A percentile compares a stretch with the other conserved stretches of the same genome.
Conservation (phyloP, 1,140 invertebrate species). For the Ridgeia piscesae region DNA sequence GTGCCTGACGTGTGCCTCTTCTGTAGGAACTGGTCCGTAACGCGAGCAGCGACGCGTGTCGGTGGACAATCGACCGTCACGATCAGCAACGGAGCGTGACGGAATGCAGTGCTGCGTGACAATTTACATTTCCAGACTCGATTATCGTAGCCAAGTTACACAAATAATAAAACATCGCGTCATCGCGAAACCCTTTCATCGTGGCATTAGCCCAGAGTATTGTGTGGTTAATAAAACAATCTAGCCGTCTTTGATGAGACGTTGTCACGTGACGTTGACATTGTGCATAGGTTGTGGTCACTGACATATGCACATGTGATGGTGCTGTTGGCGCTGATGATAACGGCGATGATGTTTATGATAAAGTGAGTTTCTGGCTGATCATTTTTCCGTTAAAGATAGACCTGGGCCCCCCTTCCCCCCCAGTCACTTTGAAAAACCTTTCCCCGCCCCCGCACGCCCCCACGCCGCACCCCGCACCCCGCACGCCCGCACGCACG, state of each 20-base stretch:
- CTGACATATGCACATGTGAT: not conserved
- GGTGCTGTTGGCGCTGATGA: not conserved
- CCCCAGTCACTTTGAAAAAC: no score
- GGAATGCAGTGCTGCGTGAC: not conserved
- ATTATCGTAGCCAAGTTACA: not conserved
- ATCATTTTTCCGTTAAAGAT: not conserved
- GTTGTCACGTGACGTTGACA: not conserved
- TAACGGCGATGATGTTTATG: not conserved
- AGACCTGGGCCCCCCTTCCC: no score
- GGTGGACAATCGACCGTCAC: not conserved
- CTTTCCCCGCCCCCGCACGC: no score
- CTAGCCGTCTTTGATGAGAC: not conserved
- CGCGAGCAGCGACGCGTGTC: not conserved
- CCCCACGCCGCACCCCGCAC: no score
- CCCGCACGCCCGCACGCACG: no score
- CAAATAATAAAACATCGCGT: not conserved
- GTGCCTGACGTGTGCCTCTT: not conserved
- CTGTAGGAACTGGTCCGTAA: not conserved
- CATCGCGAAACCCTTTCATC: not conserved
- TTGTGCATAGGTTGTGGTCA: not conserved
- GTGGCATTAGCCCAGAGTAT: not conserved
- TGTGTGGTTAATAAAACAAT: not conserved
- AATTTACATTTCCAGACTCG: not conserved
- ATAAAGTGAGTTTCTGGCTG: not conserved
- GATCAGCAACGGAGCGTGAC: not conserved